Evolutionary conservation across 2,113 vertebrate genomes (phyloP).

Genomic region (Chascanopsetta lugubris): DNA sequence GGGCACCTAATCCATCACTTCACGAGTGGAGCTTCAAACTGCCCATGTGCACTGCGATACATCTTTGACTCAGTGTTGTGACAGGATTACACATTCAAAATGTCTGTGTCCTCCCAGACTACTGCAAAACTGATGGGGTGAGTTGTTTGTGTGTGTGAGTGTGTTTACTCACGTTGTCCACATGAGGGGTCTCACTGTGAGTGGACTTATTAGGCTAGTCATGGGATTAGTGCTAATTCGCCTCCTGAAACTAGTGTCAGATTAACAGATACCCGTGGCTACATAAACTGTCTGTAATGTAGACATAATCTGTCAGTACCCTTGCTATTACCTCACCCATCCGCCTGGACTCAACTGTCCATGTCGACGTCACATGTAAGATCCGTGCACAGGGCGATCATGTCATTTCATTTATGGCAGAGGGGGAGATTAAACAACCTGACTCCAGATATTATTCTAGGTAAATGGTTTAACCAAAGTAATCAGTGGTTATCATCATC

Average conservation of each 20-base stretch:
- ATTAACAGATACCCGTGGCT: conserved; percentile 79
- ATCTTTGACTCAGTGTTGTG: conserved; percentile 18
- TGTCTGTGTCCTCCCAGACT: conserved; percentile 53
- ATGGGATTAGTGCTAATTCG: conserved; percentile 80
- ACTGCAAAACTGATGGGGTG: background rate
- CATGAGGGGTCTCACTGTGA: conserved; percentile 65
- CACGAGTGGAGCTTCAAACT: conserved; percentile 54
- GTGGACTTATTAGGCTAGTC: conserved; percentile 79
- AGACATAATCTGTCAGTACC: conserved; percentile 72
- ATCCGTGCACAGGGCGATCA: conserved; percentile 15
- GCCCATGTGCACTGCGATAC: conserved; percentile 30
- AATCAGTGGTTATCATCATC: too few species aligned
- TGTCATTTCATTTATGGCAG: background rate
- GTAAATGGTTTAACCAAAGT: too few species aligned
- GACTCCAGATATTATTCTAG: too few species aligned
- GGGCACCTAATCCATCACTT: conserved; percentile 64
- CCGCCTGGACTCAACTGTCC: conserved; percentile 6
- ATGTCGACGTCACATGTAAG: conserved; percentile 23
- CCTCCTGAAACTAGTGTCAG: conserved; percentile 79
- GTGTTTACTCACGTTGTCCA: conserved; percentile 51
- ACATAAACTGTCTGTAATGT: conserved; percentile 79
- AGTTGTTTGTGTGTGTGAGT: conserved; percentile 40
- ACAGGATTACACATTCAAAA: conserved; percentile 50
- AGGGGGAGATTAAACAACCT: background rate
- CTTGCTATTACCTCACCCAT: conserved; percentile 57